A percentile compares a stretch with the other conserved stretches of the same genome.
These are phyloP conservation scores for Coecobrya sp. DNA, from an alignment of 2,888 invertebrate genomes.

Conservation along the genomic window DNA sequence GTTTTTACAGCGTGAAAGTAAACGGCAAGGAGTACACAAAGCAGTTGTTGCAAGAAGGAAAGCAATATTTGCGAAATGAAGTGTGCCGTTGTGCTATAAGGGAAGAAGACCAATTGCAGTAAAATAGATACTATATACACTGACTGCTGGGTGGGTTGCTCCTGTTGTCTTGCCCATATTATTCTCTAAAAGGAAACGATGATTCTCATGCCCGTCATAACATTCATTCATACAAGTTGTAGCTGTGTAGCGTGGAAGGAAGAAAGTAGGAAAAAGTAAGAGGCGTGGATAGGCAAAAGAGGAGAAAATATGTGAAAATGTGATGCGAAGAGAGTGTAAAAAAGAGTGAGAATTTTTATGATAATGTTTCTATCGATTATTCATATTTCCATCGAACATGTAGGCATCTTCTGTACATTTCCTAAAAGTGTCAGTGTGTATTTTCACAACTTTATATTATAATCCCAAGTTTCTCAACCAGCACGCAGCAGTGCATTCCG, in stretches of 20 bases:
- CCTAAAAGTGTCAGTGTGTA: slow-evolving; percentile 36
- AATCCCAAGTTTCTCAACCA: slow-evolving; percentile 27
- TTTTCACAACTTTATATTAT: slow-evolving; percentile 58
- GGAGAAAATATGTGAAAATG: slow-evolving; percentile 75
- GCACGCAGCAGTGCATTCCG: background rate
- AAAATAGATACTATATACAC: slow-evolving; percentile 11
- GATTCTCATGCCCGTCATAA: slow-evolving; percentile 33
- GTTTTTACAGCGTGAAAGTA: background rate
- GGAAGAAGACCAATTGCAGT: slow-evolving; percentile 33
- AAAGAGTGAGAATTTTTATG: slow-evolving; percentile 81
- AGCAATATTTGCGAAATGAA: slow-evolving; percentile 48
- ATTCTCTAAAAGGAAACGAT: background rate
- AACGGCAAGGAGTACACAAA: background rate
- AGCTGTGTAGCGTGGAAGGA: slow-evolving; percentile 9
- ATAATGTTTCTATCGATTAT: slow-evolving; percentile 83
- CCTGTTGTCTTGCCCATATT: background rate
- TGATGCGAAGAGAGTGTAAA: slow-evolving; percentile 75
- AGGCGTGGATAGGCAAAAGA: slow-evolving; percentile 48
- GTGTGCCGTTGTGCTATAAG: slow-evolving; percentile 5
- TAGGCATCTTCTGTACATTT: slow-evolving; percentile 59
- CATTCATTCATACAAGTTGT: slow-evolving; percentile 68
- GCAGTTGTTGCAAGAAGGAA: background rate
- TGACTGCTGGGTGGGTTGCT: background rate
- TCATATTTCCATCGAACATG: slow-evolving; percentile 79
- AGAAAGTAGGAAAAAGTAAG: slow-evolving; percentile 15